Evolutionary conservation across 2,113 vertebrate genomes (phyloP).

Genomic region (Misgurnus mizolepis): DNA sequence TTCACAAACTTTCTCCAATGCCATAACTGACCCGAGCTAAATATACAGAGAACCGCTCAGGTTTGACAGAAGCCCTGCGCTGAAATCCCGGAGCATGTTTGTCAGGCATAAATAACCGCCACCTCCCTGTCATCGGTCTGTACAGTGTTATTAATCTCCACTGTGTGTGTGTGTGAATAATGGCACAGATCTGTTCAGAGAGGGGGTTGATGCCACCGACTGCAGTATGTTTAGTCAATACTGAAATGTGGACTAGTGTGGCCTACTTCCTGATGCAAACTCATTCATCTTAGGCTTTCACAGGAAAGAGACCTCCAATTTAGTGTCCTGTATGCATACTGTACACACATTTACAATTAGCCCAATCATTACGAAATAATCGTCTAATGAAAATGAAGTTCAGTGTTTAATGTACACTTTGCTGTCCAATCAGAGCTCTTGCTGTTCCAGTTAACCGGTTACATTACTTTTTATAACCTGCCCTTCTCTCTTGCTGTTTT

Average conservation of each 20-base stretch:
- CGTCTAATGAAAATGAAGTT: constrained; percentile 27
- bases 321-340: background rate
- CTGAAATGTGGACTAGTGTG: background rate
- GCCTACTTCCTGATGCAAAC: background rate
- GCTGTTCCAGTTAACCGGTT: background rate
- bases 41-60: background rate
- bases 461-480: background rate
- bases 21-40: background rate
- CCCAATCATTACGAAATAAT: constrained; percentile 24
- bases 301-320: background rate
- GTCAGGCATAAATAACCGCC: constrained; percentile 32
- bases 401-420: background rate
- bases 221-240: constrained; percentile 25
- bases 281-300: constrained; percentile 2
- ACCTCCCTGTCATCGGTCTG: constrained; percentile 10
- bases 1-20: background rate
- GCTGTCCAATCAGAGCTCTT: background rate
- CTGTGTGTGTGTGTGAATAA: background rate
- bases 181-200: background rate
- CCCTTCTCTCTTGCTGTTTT: background rate
- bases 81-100: background rate
- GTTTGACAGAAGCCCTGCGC: background rate
- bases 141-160: constrained; percentile 32
- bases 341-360: constrained; percentile 1
- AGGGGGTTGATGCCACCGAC: background rate